Conservation (phyloP, 92 coral and sea anemone species). For the Umimayanthus chanpuru region DNA sequence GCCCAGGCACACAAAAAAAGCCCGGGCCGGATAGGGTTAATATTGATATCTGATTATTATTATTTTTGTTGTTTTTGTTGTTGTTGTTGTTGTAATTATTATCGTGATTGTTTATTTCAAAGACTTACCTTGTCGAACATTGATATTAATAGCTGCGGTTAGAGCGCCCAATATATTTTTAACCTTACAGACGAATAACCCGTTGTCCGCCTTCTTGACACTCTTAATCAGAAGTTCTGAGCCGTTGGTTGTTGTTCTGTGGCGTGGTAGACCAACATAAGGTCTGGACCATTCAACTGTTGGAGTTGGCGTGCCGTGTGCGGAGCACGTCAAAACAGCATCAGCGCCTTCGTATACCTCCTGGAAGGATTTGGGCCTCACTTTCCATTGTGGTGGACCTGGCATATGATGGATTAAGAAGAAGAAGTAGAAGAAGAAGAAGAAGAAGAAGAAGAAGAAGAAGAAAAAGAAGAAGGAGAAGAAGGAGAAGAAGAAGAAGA, state of each 20-base stretch:
- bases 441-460: too few species aligned
- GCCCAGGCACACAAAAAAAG: too few species aligned
- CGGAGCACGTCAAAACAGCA: not conserved
- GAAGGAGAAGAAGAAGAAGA: too few species aligned
- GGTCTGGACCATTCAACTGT: slow-evolving; percentile 14
- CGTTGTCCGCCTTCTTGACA: slow-evolving; percentile 2
- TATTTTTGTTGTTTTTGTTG: too few species aligned
- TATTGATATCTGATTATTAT: too few species aligned
- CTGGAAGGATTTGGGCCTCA: not conserved
- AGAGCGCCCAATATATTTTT: slow-evolving; percentile 18
- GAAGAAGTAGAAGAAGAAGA: too few species aligned
- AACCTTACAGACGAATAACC: slow-evolving; percentile 23
- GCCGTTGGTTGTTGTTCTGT: not conserved
- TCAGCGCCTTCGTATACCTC: slow-evolving; percentile 6
- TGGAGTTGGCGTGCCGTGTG: slow-evolving; percentile 13
- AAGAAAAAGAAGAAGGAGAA: too few species aligned
- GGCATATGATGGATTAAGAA: not conserved
- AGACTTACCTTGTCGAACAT: slow-evolving; percentile 16
- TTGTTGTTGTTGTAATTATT: too few species aligned
- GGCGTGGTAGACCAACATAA: not conserved
- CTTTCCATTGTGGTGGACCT: slow-evolving; percentile 24
- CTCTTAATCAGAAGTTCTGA: not conserved
- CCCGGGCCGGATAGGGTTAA: too few species aligned
- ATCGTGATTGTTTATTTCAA: not conserved
- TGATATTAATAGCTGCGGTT: slow-evolving; percentile 14